These are phyloP conservation scores for Empidonax traillii DNA, from an alignment of 2,113 vertebrate species.

Conservation along the genomic window DNA sequence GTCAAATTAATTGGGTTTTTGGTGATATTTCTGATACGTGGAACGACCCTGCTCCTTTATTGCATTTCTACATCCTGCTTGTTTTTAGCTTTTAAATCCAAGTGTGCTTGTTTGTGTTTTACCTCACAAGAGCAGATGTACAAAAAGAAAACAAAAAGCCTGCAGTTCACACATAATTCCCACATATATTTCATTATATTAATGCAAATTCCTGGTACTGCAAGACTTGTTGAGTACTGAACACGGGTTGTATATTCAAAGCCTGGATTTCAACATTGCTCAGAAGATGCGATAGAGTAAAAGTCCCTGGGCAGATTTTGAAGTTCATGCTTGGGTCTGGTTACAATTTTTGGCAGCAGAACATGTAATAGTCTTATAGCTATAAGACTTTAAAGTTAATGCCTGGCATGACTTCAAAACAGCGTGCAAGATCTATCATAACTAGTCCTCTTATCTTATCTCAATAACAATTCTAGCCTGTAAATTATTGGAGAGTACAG, in stretches of 20 bases:
- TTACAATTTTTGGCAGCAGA: slow-evolving; percentile 62
- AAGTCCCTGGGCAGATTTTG: slow-evolving; percentile 45
- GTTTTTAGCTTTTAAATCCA: background rate
- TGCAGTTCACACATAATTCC: background rate
- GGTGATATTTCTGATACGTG: background rate
- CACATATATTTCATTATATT: slow-evolving; percentile 18
- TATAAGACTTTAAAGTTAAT: slow-evolving; percentile 59
- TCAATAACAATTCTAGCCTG: slow-evolving; percentile 63
- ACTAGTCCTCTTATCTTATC: slow-evolving; percentile 71
- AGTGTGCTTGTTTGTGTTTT: background rate
- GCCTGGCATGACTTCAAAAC: slow-evolving; percentile 65
- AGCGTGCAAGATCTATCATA: slow-evolving; percentile 58
- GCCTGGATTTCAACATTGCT: slow-evolving; percentile 32
- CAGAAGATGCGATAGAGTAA: background rate
- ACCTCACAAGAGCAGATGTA: background rate
- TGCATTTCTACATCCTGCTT: background rate
- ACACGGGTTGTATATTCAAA: background rate
- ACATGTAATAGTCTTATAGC: slow-evolving; percentile 45
- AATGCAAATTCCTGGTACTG: slow-evolving; percentile 4
- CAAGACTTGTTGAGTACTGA: background rate
- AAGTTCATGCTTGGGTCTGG: slow-evolving; percentile 57
- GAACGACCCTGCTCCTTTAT: fast-evolving
- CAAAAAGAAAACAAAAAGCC: background rate
- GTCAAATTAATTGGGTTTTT: background rate
- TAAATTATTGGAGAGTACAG: slow-evolving; percentile 37